Evolutionary conservation across 2,113 vertebrate genomes (phyloP).

Genomic region (Grus americana): DNA sequence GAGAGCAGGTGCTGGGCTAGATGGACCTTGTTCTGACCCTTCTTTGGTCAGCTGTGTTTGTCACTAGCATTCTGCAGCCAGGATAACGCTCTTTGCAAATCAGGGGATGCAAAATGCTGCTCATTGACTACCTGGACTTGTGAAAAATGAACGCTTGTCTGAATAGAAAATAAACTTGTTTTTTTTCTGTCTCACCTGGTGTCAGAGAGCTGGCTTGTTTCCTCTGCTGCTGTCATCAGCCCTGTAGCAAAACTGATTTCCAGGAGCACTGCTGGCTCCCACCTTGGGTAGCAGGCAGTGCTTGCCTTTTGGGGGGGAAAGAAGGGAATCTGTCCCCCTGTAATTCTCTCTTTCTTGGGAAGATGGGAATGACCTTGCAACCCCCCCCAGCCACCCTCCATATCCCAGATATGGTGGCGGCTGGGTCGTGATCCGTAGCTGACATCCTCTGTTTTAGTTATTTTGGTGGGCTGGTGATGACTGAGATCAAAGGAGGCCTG

Average conservation of each 20-base stretch:
- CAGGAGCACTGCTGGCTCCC: background rate
- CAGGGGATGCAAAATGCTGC: background rate
- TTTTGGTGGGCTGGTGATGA: background rate
- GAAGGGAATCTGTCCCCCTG: background rate
- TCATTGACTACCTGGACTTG: background rate
- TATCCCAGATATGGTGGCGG: background rate
- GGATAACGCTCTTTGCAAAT: background rate
- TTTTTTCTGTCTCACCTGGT: background rate
- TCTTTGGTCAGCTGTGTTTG: background rate
- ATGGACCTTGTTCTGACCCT: background rate
- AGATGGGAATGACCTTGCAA: background rate
- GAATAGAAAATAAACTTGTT: background rate
- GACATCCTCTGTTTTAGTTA: too few species aligned
- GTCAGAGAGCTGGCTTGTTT: background rate
- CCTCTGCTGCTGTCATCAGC: background rate
- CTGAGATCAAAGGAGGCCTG: too few species aligned
- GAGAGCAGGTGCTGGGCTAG: background rate
- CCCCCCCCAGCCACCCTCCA: fast-evolving
- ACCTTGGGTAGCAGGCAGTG: background rate
- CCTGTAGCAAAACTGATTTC: background rate
- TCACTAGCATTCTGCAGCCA: background rate
- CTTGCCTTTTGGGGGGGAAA: background rate
- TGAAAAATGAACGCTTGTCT: background rate
- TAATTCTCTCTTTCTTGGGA: background rate
- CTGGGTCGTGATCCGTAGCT: too few species aligned